Evolutionary conservation across 1,140 invertebrate species (phyloP).

Genomic region (Nasonia giraulti): DNA sequence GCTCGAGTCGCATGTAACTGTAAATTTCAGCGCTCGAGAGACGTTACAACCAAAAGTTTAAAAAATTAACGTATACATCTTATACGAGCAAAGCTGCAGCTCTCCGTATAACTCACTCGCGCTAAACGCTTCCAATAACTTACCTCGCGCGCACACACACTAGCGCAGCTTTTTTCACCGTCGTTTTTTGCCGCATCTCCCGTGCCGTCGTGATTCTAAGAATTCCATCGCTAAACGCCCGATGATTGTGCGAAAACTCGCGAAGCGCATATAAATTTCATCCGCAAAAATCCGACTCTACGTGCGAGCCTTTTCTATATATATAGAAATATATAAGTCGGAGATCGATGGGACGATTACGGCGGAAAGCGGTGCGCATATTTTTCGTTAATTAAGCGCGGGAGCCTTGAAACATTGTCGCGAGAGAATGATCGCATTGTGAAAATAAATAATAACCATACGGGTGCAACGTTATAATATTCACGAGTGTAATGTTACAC

Average conservation of each 20-base stretch:
- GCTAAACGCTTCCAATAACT: neutral
- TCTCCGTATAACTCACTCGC: no score
- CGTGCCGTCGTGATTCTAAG: neutral
- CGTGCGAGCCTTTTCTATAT: slow-evolving; percentile 15
- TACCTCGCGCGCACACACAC: neutral
- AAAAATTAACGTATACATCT: no score
- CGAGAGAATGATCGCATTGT: neutral
- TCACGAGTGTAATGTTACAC: no score
- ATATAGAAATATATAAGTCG: no score
- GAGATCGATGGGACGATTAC: neutral
- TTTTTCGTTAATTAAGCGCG: neutral
- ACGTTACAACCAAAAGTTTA: no score
- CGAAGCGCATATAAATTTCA: slow-evolving; percentile 21
- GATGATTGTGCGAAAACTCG: slow-evolving; percentile 12
- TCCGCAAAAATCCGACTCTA: neutral
- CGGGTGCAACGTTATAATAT: no score
- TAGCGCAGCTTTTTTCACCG: no score
- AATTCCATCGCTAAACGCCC: neutral
- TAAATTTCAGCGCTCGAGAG: no score
- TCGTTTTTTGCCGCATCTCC: neutral
- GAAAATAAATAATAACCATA: no score
- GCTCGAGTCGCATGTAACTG: no score
- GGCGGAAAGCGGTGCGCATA: no score
- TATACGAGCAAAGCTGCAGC: no score
- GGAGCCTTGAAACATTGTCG: neutral